Conservation (phyloP, 2,888 invertebrate species). For the Cistogaster globosa region DNA sequence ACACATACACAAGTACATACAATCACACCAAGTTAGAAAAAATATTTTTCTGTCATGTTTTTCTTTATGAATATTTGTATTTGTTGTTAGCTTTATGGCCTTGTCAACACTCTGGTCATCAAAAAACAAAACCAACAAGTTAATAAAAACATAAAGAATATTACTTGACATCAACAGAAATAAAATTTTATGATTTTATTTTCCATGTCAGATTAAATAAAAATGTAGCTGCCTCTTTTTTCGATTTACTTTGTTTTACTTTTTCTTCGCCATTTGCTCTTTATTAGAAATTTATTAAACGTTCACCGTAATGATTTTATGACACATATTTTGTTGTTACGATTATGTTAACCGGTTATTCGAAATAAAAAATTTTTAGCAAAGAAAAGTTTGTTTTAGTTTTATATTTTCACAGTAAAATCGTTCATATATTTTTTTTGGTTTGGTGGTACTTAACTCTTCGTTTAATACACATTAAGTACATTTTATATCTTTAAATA, state of each 20-base stretch:
- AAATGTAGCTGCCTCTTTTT: constrained; percentile 21
- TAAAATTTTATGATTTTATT: neutral
- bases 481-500: too few species aligned
- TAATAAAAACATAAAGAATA: constrained; percentile 17
- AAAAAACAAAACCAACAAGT: constrained; percentile 7
- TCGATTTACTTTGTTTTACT: neutral
- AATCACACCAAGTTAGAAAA: neutral
- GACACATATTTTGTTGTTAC: constrained; percentile 23
- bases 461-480: too few species aligned
- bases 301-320: too few species aligned
- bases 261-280: constrained; percentile 11
- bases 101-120: constrained; percentile 29
- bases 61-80: constrained; percentile 8
- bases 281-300: constrained; percentile 24
- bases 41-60: constrained; percentile 10
- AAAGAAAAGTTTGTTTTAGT: too few species aligned
- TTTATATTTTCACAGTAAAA: too few species aligned
- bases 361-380: constrained; percentile 4
- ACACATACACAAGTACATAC: too few species aligned
- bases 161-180: neutral
- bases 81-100: constrained; percentile 1
- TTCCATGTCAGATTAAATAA: constrained; percentile 35
- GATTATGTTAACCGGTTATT: constrained; percentile 24
- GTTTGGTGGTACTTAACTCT: too few species aligned
- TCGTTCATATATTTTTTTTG: too few species aligned